Evolutionary conservation across 1,140 invertebrate species (phyloP).

Genomic region (Drosophila azteca): DNA sequence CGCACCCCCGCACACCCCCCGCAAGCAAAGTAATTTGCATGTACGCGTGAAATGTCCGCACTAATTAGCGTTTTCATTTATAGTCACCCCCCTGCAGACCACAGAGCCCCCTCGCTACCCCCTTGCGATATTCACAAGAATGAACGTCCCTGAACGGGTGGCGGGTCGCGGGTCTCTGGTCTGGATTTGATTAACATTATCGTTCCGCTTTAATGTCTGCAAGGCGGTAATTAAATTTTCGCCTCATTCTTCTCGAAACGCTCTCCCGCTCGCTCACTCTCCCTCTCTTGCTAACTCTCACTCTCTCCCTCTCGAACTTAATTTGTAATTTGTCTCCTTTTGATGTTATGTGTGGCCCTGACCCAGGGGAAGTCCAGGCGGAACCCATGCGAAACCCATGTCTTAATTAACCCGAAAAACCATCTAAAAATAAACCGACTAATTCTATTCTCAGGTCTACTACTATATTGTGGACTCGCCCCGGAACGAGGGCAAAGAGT

Average conservation of each 20-base stretch:
- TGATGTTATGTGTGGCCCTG: conserved; percentile 23
- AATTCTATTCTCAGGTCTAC: conserved; percentile 87
- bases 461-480: conserved; percentile 95
- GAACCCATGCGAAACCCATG: background rate
- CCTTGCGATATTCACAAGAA: too few species aligned
- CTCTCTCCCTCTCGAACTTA: conserved; percentile 23
- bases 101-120: too few species aligned
- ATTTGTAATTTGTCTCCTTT: conserved; percentile 40
- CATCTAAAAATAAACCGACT: conserved; percentile 28
- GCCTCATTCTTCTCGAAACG: background rate
- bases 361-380: too few species aligned
- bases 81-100: conserved; percentile 16
- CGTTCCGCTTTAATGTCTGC: conserved; percentile 56
- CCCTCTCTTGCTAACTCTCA: too few species aligned
- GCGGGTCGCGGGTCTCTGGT: conserved; percentile 15
- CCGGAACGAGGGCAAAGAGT: conserved; percentile 95
- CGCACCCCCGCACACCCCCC: background rate
- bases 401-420: conserved; percentile 38
- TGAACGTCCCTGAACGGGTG: conserved; percentile 5
- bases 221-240: conserved; percentile 56
- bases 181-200: conserved; percentile 68
- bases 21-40: conserved; percentile 77
- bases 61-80: conserved; percentile 78
- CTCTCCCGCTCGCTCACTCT: background rate
- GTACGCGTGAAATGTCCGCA: conserved; percentile 69